Evolutionary conservation across 2,888 invertebrate genomes (phyloP), one percentile per base, ranked within the genome.

Genomic region (Augiades crinisus): DNA sequence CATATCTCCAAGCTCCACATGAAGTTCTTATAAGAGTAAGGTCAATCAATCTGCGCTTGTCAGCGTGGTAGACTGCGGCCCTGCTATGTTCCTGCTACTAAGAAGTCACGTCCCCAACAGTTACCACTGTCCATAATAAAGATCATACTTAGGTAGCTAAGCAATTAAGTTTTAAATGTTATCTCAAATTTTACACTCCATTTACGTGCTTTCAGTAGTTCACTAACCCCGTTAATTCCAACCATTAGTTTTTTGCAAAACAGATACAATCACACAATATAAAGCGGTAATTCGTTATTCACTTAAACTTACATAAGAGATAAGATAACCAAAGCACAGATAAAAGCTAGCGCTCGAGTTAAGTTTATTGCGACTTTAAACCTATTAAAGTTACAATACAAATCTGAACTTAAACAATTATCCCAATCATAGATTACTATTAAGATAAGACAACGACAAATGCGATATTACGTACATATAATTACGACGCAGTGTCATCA

Each of bases 381-480:
- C 43, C 44, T 37, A 51, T 51, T 44, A 44, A 51, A 51, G 36
- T 34, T 51, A 51, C 50, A 51, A 51, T 51, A 51, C 50, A 51
- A 51, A 51, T 51, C 40, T 36, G 27, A 41, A 38, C 43, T 49
- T 55, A 47, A 45, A 52, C 45, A 41, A 54, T 51, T 54, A 56
- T 54, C 49, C 54, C 49, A 54, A 58, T 56, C 54, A 53, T 45
- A 56, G 49, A 58, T 46, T 30, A 52, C 51, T 49, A 56, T 54
- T 54, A 58, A 51, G 51, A 51, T 51, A 51, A 51, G 27, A 31
- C 31, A 58, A 53, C 53, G 54, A 40, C 45, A 30, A 36, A 34
- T 30, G 49, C 51, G 44, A 53, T 56, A 52, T 57, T 52, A 54
- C 47, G 52, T 52, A 40, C 40, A 58, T 22, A 51, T 44, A 44